Conservation (phyloP, 2,888 invertebrate genomes). For the Idaea straminata region DNA sequence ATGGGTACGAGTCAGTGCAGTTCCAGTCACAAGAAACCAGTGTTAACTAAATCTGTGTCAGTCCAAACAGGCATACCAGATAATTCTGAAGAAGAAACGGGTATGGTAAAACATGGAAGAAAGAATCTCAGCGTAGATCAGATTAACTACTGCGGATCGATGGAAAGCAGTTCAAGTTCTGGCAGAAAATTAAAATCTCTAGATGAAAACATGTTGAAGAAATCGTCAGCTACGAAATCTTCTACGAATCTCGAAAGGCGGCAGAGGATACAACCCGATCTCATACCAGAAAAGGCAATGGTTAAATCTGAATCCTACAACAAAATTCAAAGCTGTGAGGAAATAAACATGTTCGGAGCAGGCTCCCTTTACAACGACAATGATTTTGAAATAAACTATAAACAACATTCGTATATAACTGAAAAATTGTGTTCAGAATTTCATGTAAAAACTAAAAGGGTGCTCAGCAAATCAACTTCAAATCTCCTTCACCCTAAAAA, state of each 20-base stretch:
- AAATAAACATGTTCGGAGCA: constrained; percentile 77
- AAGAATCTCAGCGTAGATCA: constrained; percentile 76
- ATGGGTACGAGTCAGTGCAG: constrained; percentile 76
- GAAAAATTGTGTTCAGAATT: constrained; percentile 85
- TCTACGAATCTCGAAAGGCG: constrained; percentile 72
- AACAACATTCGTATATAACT: constrained; percentile 83
- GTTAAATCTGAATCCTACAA: constrained; percentile 75
- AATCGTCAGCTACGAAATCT: constrained; percentile 68
- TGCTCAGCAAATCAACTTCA: constrained; percentile 82
- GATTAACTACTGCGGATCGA: constrained; percentile 75
- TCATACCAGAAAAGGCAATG: constrained; percentile 75
- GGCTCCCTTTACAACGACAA: constrained; percentile 79
- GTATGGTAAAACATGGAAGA: constrained; percentile 70
- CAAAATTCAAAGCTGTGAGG: constrained; percentile 77
- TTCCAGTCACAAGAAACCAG: constrained; percentile 72
- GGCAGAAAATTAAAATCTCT: constrained; percentile 72
- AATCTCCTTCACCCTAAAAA: constrained; percentile 82
- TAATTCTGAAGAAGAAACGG: constrained; percentile 65
- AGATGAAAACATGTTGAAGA: constrained; percentile 75
- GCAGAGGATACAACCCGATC: constrained; percentile 75
- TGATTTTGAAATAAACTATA: constrained; percentile 77
- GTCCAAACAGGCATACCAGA: constrained; percentile 77
- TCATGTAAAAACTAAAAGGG: constrained; percentile 84
- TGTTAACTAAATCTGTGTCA: constrained; percentile 75
- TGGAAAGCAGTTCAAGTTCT: constrained; percentile 75